These are phyloP conservation scores for Homarus americanus DNA, from an alignment of 1,140 invertebrate genomes.

Conservation along the genomic window DNA sequence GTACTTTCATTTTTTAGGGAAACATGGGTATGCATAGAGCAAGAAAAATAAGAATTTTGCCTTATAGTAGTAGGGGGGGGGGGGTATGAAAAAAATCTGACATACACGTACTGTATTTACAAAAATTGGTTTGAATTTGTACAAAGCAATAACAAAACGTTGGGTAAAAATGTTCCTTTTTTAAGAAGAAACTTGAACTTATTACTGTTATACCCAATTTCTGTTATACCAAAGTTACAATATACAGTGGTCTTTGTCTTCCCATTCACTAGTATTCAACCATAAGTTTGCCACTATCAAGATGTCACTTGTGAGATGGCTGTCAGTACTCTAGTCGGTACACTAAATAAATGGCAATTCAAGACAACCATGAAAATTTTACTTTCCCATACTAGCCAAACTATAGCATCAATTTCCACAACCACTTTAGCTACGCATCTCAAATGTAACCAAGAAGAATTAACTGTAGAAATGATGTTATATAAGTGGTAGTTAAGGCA, in stretches of 20 bases:
- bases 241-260: not conserved
- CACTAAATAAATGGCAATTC: constrained; percentile 1
- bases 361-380: not conserved
- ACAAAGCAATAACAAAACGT: constrained; percentile 45
- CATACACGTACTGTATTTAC: constrained; percentile 29
- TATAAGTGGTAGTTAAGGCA: constrained; percentile 31
- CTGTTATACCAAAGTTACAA: not conserved
- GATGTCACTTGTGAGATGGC: not conserved
- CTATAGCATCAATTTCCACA: constrained; percentile 8
- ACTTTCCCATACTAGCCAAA: constrained; percentile 7
- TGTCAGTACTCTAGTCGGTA: not conserved
- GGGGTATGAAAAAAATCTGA: constrained; percentile 24
- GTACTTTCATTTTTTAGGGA: constrained; percentile 44
- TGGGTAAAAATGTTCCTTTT: constrained; percentile 36
- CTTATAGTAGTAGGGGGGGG: constrained; percentile 22
- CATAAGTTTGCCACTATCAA: not conserved
- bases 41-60: constrained; percentile 14
- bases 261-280: not conserved
- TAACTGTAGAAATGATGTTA: constrained; percentile 13
- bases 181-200: constrained; percentile 1
- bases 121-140: constrained; percentile 54
- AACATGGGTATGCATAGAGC: constrained; percentile 15
- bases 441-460: constrained; percentile 13
- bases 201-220: not conserved
- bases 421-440: not conserved